These are phyloP conservation scores for Glyphotaelius pellucidus DNA, from an alignment of 2,888 invertebrate species.

Conservation along the genomic window DNA sequence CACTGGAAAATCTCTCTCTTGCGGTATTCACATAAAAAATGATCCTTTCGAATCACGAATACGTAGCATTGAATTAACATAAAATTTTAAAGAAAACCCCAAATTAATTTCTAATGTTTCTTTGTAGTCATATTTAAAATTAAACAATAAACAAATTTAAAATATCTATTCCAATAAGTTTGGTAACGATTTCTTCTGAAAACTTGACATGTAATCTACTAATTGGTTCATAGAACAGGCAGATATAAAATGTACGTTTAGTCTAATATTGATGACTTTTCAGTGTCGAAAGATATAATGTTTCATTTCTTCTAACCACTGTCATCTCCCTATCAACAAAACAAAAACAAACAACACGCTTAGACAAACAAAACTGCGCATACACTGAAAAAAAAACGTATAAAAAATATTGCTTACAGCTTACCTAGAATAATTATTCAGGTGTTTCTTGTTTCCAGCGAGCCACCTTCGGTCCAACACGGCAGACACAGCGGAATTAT, in stretches of 20 bases:
- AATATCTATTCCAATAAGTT: no score
- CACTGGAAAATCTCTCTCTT: no score
- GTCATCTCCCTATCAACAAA: background rate
- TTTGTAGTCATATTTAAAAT: no score
- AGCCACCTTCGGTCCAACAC: conserved; percentile 27
- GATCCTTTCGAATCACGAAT: no score
- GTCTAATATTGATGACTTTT: background rate
- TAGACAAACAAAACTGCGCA: conserved; percentile 11
- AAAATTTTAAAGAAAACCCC: no score
- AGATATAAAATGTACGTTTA: background rate
- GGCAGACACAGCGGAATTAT: conserved; percentile 34
- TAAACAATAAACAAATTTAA: no score
- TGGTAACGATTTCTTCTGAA: no score
- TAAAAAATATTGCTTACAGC: background rate
- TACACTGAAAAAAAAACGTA: background rate
- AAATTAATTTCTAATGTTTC: no score
- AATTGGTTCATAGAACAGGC: background rate
- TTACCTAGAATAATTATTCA: conserved; percentile 19
- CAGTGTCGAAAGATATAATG: background rate
- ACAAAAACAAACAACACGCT: background rate
- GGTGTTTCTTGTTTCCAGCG: conserved; percentile 13
- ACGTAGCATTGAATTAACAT: no score
- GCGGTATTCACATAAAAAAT: no score
- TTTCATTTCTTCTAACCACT: background rate
- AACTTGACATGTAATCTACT: no score